phyloP scores from a whole-genome alignment of 2,113 vertebrate species.

The Odobenus rosmarus region DNA sequence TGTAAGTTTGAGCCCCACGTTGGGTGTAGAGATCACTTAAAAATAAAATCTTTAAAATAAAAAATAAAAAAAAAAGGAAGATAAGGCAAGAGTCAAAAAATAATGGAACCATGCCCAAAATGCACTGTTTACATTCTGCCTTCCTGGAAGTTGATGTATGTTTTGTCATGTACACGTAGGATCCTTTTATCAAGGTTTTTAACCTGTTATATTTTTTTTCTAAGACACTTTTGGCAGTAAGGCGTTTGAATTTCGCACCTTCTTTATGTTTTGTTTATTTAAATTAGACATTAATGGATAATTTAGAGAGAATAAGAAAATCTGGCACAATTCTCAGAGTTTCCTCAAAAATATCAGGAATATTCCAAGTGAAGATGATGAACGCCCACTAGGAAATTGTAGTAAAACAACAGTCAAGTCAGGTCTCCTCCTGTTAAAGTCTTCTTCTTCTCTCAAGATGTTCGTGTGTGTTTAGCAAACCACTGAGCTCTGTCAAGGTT shows the following conservation, averaged over 20 bases:
- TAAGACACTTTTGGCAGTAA: constrained; percentile 7
- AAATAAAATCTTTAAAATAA: background rate
- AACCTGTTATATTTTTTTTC: background rate
- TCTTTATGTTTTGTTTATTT: constrained; percentile 47
- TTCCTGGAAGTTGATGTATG: background rate
- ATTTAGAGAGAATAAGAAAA: constrained; percentile 1
- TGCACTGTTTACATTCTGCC: fast-evolving
- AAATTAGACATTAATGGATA: constrained; percentile 47
- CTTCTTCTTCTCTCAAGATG: background rate
- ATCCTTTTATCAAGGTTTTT: background rate
- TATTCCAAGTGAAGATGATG: background rate
- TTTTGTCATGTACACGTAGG: background rate
- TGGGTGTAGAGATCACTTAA: background rate
- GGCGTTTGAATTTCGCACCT: constrained; percentile 3
- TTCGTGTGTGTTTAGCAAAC: background rate
- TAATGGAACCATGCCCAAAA: background rate
- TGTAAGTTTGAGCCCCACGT: background rate
- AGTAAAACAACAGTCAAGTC: background rate
- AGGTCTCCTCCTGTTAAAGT: background rate
- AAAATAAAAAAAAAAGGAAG: background rate
- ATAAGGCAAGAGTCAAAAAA: background rate
- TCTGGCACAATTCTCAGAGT: constrained; percentile 11
- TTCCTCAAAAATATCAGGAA: background rate
- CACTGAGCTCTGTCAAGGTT: background rate
- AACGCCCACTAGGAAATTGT: background rate